Evolutionary conservation across 2,113 vertebrate genomes (phyloP).

Genomic region (Hiodon tergisus): DNA sequence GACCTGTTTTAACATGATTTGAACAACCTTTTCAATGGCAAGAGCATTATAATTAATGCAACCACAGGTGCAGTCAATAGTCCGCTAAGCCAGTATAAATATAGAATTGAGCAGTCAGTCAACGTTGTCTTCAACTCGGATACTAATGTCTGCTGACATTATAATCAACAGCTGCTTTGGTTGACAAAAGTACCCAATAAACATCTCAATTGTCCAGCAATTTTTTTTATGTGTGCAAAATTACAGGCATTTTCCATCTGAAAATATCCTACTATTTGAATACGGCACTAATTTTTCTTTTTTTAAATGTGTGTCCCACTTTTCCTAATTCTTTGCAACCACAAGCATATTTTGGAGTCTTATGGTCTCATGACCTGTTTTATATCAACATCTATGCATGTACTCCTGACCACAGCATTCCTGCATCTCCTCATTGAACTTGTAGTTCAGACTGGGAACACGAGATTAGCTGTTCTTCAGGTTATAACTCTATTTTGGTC

Average conservation of each 20-base stretch:
- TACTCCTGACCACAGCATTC: not conserved
- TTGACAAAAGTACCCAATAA: not conserved
- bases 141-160: too few relatives aligned
- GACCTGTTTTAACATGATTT: too few relatives aligned
- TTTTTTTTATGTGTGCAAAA: not conserved
- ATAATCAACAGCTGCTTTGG: too few relatives aligned
- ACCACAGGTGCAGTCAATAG: too few relatives aligned
- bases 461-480: not conserved
- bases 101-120: too few relatives aligned
- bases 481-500: too few relatives aligned
- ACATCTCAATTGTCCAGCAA: not conserved
- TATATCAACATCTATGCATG: not conserved
- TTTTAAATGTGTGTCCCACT: not conserved
- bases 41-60: too few relatives aligned
- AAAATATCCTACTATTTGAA: not conserved
- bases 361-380: not conserved
- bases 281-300: not conserved
- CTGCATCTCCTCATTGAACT: not conserved
- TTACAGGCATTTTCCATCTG: not conserved
- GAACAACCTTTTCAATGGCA: too few relatives aligned
- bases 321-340: not conserved
- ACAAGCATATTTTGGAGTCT: not conserved
- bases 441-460: conserved; percentile 1
- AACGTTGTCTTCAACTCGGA: too few relatives aligned
- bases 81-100: too few relatives aligned